phyloP scores from a whole-genome alignment of 2,797 vertebrate genomes.

The Mus spretus region DNA sequence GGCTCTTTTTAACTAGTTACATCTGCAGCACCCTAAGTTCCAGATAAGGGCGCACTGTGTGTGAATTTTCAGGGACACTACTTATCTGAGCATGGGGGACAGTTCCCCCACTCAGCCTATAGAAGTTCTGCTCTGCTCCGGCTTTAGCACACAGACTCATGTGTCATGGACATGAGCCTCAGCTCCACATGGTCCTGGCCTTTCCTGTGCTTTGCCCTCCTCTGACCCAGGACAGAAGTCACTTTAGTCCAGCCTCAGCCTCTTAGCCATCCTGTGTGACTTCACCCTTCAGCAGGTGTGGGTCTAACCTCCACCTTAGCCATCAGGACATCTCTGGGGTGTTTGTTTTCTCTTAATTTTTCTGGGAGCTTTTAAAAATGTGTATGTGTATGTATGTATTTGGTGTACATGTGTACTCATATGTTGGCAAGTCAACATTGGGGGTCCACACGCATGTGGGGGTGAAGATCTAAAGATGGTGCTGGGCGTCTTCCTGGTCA shows the following conservation, averaged over 20 bases:
- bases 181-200: neutral
- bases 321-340: neutral
- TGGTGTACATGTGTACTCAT: neutral
- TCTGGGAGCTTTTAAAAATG: too few relatives aligned
- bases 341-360: neutral
- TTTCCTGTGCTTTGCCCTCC: neutral
- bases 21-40: neutral
- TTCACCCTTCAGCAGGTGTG: neutral
- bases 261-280: too few relatives aligned
- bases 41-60: neutral
- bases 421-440: too few relatives aligned
- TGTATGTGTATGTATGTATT: too few relatives aligned
- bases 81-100: neutral
- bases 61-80: neutral
- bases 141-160: neutral
- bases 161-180: neutral
- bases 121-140: rapidly evolving
- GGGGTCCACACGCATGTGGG: neutral
- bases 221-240: neutral
- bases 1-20: neutral
- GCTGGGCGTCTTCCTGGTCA: neutral
- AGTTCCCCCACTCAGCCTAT: rapidly evolving
- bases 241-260: neutral
- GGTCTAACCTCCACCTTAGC: rapidly evolving
- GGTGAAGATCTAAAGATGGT: neutral